phyloP scores from a whole-genome alignment of 2,888 invertebrate species.

The Pocota personata region DNA sequence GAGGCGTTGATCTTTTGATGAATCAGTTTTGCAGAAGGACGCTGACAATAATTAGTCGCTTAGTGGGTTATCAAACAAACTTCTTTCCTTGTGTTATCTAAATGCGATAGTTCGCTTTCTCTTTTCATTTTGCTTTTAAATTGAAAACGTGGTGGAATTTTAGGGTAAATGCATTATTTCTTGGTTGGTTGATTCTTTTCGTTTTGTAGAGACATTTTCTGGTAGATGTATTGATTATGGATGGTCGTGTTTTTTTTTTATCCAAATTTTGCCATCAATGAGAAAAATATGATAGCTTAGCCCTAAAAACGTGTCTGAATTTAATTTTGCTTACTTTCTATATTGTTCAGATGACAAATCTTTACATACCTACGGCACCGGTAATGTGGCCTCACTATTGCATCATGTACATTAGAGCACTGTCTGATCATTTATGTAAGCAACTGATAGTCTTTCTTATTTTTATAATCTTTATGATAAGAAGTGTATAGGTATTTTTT shows the following conservation, averaged over 20 bases:
- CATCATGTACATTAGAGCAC: background rate
- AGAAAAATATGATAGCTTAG: too few relatives aligned
- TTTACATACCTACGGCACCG: background rate
- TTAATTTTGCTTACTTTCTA: background rate
- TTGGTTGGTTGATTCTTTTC: background rate
- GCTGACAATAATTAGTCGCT: background rate
- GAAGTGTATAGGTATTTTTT: background rate
- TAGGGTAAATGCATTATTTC: background rate
- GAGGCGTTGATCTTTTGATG: constrained; percentile 6
- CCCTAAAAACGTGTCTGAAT: background rate
- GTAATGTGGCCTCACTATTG: background rate
- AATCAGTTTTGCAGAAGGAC: background rate
- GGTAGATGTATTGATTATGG: too few relatives aligned
- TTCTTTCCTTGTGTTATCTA: background rate
- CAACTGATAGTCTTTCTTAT: background rate
- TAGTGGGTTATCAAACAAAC: background rate
- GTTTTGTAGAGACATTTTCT: too few relatives aligned
- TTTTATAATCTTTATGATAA: background rate
- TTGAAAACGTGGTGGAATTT: background rate
- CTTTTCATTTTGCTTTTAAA: background rate
- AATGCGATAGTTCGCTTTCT: background rate
- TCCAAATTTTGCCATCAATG: too few relatives aligned
- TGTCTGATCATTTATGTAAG: background rate
- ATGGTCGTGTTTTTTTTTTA: too few relatives aligned
- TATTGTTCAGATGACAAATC: background rate